A percentile compares a stretch with the other conserved stretches of the same genome.
Evolutionary conservation across 2,113 vertebrate species (phyloP).

Genomic region (Uria lomvia): DNA sequence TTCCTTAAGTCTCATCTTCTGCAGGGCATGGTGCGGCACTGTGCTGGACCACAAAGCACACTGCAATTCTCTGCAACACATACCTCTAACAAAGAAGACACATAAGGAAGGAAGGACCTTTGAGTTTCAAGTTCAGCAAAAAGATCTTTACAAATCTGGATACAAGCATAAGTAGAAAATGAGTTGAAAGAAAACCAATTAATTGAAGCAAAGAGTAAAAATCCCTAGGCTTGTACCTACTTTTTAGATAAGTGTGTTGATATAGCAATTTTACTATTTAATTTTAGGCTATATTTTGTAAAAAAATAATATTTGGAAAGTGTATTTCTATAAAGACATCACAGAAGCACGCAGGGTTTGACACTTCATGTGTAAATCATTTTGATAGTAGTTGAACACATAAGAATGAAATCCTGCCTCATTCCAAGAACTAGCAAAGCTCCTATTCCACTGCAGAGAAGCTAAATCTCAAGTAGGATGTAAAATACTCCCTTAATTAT

Average conservation of each 20-base stretch:
- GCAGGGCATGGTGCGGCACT: accelerated
- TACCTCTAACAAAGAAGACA: neutral
- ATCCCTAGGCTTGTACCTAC: neutral
- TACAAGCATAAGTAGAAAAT: neutral
- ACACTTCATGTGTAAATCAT: neutral
- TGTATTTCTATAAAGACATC: neutral
- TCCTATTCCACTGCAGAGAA: neutral
- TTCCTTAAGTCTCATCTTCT: neutral
- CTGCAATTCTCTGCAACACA: neutral
- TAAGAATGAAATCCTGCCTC: neutral
- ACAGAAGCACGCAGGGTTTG: neutral
- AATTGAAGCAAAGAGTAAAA: neutral
- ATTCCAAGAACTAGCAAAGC: neutral
- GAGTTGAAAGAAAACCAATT: neutral
- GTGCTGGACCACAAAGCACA: neutral
- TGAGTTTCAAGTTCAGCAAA: neutral
- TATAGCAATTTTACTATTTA: neutral
- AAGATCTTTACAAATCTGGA: neutral
- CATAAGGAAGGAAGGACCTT: neutral
- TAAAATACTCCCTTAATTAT: conserved; percentile 10
- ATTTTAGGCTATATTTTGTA: neutral
- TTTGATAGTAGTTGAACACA: neutral
- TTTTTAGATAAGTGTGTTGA: neutral
- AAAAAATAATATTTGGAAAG: neutral
- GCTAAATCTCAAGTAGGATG: neutral